Evolutionary conservation across 2,888 invertebrate species (phyloP).

Genomic region (Apamea monoglypha): DNA sequence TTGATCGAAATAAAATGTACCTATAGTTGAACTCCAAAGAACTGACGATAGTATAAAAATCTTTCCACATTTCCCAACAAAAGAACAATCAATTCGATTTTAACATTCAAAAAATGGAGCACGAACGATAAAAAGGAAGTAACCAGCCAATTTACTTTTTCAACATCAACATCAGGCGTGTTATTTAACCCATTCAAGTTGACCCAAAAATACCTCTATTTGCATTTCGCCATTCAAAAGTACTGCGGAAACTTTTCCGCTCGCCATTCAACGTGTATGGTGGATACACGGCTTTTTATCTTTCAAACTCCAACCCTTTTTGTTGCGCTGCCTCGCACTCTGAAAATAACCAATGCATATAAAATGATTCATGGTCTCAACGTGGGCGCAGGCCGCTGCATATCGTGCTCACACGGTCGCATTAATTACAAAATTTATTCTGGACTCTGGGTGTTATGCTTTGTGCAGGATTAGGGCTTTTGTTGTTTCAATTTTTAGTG

Average conservation of each 20-base stretch:
- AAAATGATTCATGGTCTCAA: constrained; percentile 83
- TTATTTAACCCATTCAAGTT: constrained; percentile 63
- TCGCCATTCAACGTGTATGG: constrained; percentile 64
- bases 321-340: constrained; percentile 70
- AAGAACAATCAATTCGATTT: constrained; percentile 25
- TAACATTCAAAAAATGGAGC: constrained; percentile 17
- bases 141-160: constrained; percentile 45
- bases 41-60: neutral
- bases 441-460: constrained; percentile 64
- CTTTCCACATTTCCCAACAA: constrained; percentile 7
- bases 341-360: constrained; percentile 83
- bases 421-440: constrained; percentile 80
- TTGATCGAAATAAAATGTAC: neutral
- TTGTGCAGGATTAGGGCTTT: constrained; percentile 55
- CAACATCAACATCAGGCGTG: constrained; percentile 46
- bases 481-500: constrained; percentile 51
- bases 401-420: constrained; percentile 73
- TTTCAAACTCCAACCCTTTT: constrained; percentile 68
- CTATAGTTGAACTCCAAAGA: neutral
- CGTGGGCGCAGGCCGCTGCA: constrained; percentile 71
- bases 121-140: constrained; percentile 26
- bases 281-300: constrained; percentile 71
- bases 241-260: constrained; percentile 66
- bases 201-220: constrained; percentile 63
- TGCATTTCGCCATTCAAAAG: constrained; percentile 63